These are phyloP conservation scores for Pelobates cultripes DNA, from an alignment of 2,797 vertebrate genomes.

Conservation along the genomic window DNA sequence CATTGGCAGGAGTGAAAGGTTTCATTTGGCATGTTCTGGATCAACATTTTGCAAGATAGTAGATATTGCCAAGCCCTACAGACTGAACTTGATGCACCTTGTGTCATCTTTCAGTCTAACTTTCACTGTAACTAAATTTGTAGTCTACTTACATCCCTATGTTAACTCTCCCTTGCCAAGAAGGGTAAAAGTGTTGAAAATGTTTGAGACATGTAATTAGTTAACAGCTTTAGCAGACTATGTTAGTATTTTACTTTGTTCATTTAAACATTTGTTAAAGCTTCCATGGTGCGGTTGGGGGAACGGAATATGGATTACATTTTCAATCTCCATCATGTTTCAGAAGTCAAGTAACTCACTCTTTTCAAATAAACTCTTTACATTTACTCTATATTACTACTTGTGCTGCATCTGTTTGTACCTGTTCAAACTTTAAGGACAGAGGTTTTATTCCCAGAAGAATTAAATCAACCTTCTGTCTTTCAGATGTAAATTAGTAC, in stretches of 20 bases:
- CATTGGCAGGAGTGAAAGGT: slow-evolving; percentile 22
- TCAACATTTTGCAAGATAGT: slow-evolving; percentile 32
- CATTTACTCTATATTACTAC: no score
- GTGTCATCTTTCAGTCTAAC: slow-evolving; percentile 50
- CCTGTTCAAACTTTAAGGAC: no score
- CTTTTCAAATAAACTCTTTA: no score
- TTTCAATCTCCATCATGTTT: no score
- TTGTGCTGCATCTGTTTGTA: no score
- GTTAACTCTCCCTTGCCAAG: slow-evolving; percentile 9
- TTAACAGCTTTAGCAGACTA: slow-evolving; percentile 2
- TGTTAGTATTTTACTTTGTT: background rate
- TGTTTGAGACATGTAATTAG: slow-evolving; percentile 24
- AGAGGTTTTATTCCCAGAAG: no score
- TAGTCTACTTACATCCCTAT: slow-evolving; percentile 9
- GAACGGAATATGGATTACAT: no score
- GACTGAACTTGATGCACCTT: slow-evolving; percentile 40
- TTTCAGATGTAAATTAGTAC: no score
- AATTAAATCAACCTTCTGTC: no score
- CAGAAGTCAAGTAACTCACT: no score
- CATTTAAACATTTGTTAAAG: no score
- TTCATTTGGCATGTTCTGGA: slow-evolving; percentile 23
- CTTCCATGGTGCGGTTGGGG: no score
- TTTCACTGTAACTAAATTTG: slow-evolving; percentile 39
- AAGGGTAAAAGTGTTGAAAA: slow-evolving; percentile 31
- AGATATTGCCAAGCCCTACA: slow-evolving; percentile 30